Evolutionary conservation across 2,888 invertebrate genomes (phyloP).

Genomic region (Exocentrus adspersus): DNA sequence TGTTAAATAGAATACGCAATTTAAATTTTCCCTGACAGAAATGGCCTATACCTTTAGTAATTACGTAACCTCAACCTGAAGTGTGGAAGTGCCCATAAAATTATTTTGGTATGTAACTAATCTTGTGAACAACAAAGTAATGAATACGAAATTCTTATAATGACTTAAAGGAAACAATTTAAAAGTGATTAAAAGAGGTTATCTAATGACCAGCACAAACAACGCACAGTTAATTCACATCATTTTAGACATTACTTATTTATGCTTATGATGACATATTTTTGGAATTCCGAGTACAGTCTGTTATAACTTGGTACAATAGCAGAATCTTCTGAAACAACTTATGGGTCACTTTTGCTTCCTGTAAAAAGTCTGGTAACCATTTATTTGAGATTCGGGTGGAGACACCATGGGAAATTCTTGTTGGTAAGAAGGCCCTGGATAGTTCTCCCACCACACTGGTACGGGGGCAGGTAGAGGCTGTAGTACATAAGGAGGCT

Average conservation of each 20-base stretch:
- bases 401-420: constrained; percentile 54
- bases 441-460: constrained; percentile 59
- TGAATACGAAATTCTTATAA: too few relatives aligned
- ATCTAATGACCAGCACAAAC: neutral
- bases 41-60: too few relatives aligned
- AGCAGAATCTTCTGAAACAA: constrained; percentile 48
- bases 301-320: constrained; percentile 48
- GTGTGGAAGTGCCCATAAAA: too few relatives aligned
- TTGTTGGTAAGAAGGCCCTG: constrained; percentile 55
- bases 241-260: neutral
- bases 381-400: constrained; percentile 47
- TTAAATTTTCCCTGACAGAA: too few relatives aligned
- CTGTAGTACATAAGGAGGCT: constrained; percentile 51
- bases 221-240: neutral
- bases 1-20: too few relatives aligned
- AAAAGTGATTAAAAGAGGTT: neutral
- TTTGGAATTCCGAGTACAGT: constrained; percentile 12
- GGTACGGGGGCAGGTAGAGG: constrained; percentile 51
- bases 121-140: too few relatives aligned
- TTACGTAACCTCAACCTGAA: too few relatives aligned
- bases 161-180: too few relatives aligned
- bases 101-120: too few relatives aligned
- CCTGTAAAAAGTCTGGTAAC: constrained; percentile 56
- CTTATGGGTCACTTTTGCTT: constrained; percentile 60
- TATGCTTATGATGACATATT: constrained; percentile 3